Evolutionary conservation across 2,888 invertebrate species (phyloP), one percentile per base, ranked within the genome.

Genomic region (Andricus curvator): DNA sequence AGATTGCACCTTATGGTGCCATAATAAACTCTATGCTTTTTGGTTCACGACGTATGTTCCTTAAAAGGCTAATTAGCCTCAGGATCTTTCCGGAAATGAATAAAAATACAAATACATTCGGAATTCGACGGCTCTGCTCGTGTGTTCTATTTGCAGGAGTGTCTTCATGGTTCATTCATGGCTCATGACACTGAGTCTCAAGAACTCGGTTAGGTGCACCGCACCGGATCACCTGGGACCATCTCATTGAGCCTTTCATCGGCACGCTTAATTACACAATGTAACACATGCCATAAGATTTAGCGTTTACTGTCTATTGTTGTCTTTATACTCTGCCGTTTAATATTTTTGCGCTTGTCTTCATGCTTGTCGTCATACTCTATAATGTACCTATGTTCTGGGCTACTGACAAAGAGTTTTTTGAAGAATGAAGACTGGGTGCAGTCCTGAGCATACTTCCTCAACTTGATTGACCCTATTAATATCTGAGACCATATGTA

Each of bases 401-500:
- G 13, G 44, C 44, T 44, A 15, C 44, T 44, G 44, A 56, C 56
- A 56, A 56, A 56, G n/a, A 9, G 56, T 56, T 56, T n/a, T 78
- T n/a, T 74, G 66, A 77, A 80, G 82, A 80, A 64, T 79, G 79
- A 76, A 84, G 81, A 80, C 80, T 88, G 89, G 90, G 88, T 87
- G 89, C 86, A 86, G 88, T 84, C 86, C 62, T 41, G 66, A 77
- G 85, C 88, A 85, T 85, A 87, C 88, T 88, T 88, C 86, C 89
- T 88, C 88, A 88, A 89, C 90, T 86, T 87, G 86, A 90, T 90
- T 89, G 88, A 88, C 86, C 87, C 89, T 89, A 89, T 90, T 90
- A 90, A 89, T 89, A 89, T 88, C 80, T 83, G 85, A 74, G 80
- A 80, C 81, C 82, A 77, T 82, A 44, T 15, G 15, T 13, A 44